These are phyloP conservation scores for Psammodynastes pulverulentus DNA, from an alignment of 2,113 vertebrate genomes.

Conservation along the genomic window DNA sequence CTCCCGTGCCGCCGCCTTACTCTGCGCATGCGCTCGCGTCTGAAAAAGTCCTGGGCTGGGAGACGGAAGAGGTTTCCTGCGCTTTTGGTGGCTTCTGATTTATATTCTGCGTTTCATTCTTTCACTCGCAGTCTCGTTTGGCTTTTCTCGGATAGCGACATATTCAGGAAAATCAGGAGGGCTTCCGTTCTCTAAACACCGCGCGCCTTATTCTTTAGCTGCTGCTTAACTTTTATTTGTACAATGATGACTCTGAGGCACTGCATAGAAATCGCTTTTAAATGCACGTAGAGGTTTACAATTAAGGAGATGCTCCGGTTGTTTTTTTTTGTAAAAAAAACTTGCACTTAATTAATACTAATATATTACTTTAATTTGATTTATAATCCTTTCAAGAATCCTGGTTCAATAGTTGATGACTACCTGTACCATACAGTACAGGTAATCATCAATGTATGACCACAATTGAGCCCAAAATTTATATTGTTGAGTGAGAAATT, in stretches of 20 bases:
- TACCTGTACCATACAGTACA: background rate
- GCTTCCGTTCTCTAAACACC: background rate
- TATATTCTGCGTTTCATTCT: background rate
- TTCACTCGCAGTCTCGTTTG: background rate
- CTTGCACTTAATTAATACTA: background rate
- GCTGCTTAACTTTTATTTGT: background rate
- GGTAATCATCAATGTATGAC: too few relatives aligned
- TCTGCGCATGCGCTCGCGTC: background rate
- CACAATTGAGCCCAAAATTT: too few relatives aligned
- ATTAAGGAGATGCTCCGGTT: background rate
- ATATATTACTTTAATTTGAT: background rate
- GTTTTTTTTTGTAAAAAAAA: background rate
- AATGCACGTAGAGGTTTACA: background rate
- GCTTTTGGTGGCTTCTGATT: background rate
- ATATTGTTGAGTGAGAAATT: too few relatives aligned
- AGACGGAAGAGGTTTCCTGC: background rate
- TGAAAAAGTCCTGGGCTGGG: background rate
- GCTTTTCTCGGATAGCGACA: background rate
- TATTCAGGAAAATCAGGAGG: background rate
- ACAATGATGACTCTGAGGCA: background rate
- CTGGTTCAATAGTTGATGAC: background rate
- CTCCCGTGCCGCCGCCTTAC: background rate
- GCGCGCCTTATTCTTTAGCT: background rate
- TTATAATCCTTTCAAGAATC: background rate
- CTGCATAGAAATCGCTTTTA: background rate